Percentiles rank a stretch among this genome's conserved stretches.
Evolutionary conservation across 2,888 invertebrate genomes (phyloP).

Genomic region (Onchidella celtica): DNA sequence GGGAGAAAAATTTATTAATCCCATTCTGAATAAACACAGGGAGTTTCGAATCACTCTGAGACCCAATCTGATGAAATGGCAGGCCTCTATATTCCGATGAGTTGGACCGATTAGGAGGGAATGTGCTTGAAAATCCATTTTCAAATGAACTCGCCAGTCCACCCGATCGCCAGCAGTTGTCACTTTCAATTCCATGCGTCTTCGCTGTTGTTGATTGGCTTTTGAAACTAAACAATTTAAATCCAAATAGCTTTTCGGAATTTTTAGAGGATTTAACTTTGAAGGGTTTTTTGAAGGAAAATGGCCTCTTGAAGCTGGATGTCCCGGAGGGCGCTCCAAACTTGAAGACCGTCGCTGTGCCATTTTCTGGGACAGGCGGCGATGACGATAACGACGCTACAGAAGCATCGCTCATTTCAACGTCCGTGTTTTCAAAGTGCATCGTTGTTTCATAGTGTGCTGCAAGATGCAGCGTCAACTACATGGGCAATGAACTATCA

Average conservation of each 20-base stretch:
- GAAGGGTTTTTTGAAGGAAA: conserved; percentile 39
- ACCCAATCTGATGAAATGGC: too few relatives aligned
- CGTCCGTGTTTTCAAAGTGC: conserved; percentile 27
- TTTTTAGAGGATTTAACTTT: conserved; percentile 33
- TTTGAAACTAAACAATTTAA: conserved; percentile 4
- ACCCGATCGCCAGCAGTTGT: too few relatives aligned
- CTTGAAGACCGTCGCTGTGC: conserved; percentile 3
- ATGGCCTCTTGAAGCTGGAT: conserved; percentile 5
- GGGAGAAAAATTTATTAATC: too few relatives aligned
- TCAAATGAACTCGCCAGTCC: too few relatives aligned
- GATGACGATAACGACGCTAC: conserved; percentile 15
- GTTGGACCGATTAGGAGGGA: too few relatives aligned
- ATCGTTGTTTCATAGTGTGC: conserved; percentile 5
- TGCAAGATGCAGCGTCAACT: too few relatives aligned
- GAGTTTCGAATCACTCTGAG: too few relatives aligned
- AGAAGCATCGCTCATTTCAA: conserved; percentile 37
- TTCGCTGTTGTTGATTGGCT: too few relatives aligned
- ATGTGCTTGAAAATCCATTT: too few relatives aligned
- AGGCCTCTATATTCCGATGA: too few relatives aligned
- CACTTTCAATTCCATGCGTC: too few relatives aligned
- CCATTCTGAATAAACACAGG: background rate
- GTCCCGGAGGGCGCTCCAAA: conserved; percentile 1
- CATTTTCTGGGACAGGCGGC: background rate
- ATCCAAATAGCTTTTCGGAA: conserved; percentile 28
- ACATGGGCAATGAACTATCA: too few relatives aligned